Conservation (phyloP, 2,797 vertebrate species). For the Prunella strophiata region DNA sequence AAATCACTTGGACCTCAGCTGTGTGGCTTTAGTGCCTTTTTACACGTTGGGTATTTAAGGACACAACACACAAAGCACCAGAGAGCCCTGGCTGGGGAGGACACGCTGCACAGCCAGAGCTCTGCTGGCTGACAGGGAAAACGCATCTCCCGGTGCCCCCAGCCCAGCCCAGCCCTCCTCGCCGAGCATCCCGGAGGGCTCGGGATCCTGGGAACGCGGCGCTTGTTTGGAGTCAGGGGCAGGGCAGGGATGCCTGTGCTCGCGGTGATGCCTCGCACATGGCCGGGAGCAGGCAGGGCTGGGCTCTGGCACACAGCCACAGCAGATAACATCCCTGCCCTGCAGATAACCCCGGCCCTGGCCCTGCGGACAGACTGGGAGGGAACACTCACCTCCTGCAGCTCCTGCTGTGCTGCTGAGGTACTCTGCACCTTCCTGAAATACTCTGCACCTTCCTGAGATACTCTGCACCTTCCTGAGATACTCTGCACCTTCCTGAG, state of each 20-base stretch:
- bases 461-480: not conserved
- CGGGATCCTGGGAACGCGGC: not conserved
- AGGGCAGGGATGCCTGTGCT: not conserved
- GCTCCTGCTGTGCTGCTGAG: accelerated
- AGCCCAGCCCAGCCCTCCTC: not conserved
- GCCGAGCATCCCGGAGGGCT: not conserved
- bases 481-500: too few species aligned
- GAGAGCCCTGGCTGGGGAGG: not conserved
- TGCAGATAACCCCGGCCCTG: accelerated
- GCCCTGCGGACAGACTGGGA: not conserved
- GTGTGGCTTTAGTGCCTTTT: not conserved
- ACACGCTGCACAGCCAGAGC: not conserved
- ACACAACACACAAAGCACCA: not conserved
- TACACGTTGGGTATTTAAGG: not conserved
- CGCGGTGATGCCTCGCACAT: not conserved
- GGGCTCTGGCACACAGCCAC: not conserved
- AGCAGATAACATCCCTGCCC: not conserved
- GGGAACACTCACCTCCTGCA: not conserved
- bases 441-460: not conserved
- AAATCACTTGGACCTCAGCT: not conserved
- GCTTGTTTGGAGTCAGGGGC: not conserved
- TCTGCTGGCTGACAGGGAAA: not conserved
- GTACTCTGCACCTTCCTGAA: not conserved
- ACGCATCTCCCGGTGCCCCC: not conserved
- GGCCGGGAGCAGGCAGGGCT: not conserved